Base-by-base conservation (phyloP, 2,797 vertebrate genomes). In the Sebastes vulpes region DNA sequence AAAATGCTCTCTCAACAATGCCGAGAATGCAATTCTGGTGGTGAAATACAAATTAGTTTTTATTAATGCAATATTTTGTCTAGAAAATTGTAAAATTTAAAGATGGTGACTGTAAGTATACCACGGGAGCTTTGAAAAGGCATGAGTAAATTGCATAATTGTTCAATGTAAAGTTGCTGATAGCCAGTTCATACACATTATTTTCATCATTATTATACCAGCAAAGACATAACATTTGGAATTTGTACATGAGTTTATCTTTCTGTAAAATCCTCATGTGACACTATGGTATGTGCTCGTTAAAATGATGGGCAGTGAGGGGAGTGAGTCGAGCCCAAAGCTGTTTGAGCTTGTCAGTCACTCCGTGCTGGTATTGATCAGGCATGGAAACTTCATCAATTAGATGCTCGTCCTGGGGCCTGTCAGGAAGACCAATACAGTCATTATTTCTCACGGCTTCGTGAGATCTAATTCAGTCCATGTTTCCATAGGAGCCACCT, bases 351-450 rank as follows among this genome's bases (percentile, higher is more conserved):
- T 20, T 86, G 87, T 87, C 85, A 86, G 75, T 88, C 80, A 81
- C 65, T 81, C 50, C 50, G 60, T 64, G 72, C 75, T 77, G 64
- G 67, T 91, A 93, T 93, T 72, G 89, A 92, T 91, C 81, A 61
- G 56, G 26, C 52, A 6, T 53, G 73, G 60, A 73, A 87, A 82
- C 63, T 77, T 75, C 76, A 87, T 87, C 82, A 89, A 88, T 83
- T 81, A 86, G 71, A 65, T 54, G 69, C 69, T 66, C 69, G 65
- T 65, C 67, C 61, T 52, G 31, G 66, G 68, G 57, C 66, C 65
- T 82, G 69, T 82, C 81, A 76, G 74, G 28, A 76, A 77, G 72
- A 80, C 84, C 81, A 78, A 89, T 84, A 18, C 63, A 50, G 4
- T 38, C 50, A 50, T 72, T 66, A 66, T 75, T 77, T 77, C 53